Evolutionary conservation across 2,113 vertebrate species (phyloP), one percentile per base, ranked within the genome.

Genomic region (Microcebus lehilahytsara): DNA sequence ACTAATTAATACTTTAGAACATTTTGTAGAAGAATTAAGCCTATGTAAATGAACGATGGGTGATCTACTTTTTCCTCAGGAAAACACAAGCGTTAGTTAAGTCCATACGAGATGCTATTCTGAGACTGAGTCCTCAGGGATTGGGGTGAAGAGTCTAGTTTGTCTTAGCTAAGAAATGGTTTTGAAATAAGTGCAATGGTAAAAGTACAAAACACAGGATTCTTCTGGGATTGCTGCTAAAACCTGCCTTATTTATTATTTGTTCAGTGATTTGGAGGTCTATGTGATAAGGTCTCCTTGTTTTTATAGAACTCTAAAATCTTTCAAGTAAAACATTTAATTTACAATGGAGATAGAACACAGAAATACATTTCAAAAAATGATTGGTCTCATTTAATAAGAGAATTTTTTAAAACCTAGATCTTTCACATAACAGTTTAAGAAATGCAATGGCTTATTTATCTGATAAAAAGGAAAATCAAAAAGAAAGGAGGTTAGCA

Each of bases 321-420:
- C 75, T 97, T 94, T 71, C 71, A 81, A 83, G 37, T 95, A 56
- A 56, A 56, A 56, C 53, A 56, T 56, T 56, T 56, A 56, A 56
- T 56, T 56, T 56, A 56, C 53, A 64, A n/a, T 69, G 46, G 42
- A 91, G 49, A 74, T 3, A 87, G 69, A 95, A 86, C 23, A 85
- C 25, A 94, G 27, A 96, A 91, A 96, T 56, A 19, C 34, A 78
- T 66, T 89, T 74, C 7, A 42, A 93, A 23, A 80, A 77, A 75
- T 56, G 46, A 80, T 51, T 92, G 8, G 11, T 85, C 9, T 81
- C 80, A 85, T 74, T 89, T 71, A 81, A 95, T 91, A 17, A 32
- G 6, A 83, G 7, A 23, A 81, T 95, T 62, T 62, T 62, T 62
- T 78, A 34, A 20, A 75, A 92, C 42, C 13, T 20, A 79, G 23